phyloP scores from a whole-genome alignment of 2,797 vertebrate genomes.

The Arrhamphus sclerolepis region DNA sequence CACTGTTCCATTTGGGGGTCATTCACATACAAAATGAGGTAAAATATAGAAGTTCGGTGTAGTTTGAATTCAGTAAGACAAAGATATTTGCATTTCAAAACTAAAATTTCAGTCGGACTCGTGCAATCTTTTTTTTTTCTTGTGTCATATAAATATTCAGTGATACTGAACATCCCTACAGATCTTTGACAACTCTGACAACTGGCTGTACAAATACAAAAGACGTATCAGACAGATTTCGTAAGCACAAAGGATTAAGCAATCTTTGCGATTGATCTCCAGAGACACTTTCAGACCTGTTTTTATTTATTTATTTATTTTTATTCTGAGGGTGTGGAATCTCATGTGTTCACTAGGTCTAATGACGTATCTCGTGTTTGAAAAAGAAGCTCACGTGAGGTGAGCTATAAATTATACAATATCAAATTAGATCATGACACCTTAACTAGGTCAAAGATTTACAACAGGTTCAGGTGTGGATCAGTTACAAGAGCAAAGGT shows the following conservation, averaged over 20 bases:
- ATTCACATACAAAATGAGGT: too few relatives aligned
- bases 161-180: neutral
- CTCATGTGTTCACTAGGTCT: neutral
- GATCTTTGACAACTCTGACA: slow-evolving; percentile 1
- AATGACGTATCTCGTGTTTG: slow-evolving; percentile 12
- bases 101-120: too few relatives aligned
- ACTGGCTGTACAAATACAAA: too few relatives aligned
- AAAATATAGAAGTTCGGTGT: too few relatives aligned
- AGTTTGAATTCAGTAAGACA: too few relatives aligned
- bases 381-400: slow-evolving; percentile 10
- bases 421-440: slow-evolving; percentile 21
- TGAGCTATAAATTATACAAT: slow-evolving; percentile 19
- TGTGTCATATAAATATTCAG: neutral
- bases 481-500: slow-evolving; percentile 58
- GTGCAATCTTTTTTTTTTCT: too few relatives aligned
- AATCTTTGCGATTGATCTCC: slow-evolving; percentile 11
- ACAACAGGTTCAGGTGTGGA: slow-evolving; percentile 65
- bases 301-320: too few relatives aligned
- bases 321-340: neutral
- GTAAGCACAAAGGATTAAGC: slow-evolving; percentile 6
- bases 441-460: slow-evolving; percentile 64
- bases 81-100: too few relatives aligned
- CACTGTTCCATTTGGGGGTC: too few relatives aligned
- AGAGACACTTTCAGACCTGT: slow-evolving; percentile 8
- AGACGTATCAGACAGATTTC: neutral